phyloP scores from a whole-genome alignment of 1,140 invertebrate species.

The Amphibalanus amphitrite region DNA sequence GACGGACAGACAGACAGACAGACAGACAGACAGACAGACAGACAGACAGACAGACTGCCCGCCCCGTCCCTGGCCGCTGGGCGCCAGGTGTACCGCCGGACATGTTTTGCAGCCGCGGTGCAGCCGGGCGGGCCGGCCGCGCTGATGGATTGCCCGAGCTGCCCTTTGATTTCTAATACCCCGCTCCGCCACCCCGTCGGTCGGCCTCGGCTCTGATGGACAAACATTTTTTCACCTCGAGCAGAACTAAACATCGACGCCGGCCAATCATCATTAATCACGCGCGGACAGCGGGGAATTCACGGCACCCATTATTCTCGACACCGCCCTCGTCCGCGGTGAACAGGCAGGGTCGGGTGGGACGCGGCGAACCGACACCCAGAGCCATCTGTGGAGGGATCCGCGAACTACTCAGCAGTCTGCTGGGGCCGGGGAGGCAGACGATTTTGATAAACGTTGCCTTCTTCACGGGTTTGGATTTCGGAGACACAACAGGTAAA shows the following conservation, averaged over 20 bases:
- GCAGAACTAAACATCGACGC: background rate
- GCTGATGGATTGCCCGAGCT: background rate
- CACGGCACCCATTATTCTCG: background rate
- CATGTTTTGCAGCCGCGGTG: background rate
- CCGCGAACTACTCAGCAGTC: background rate
- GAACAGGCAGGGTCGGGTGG: no score
- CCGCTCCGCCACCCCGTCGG: no score
- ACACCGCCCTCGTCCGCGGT: no score
- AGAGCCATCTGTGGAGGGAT: background rate
- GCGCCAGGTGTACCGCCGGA: background rate
- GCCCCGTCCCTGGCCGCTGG: no score
- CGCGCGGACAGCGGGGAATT: background rate
- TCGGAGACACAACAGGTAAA: no score
- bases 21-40: no score
- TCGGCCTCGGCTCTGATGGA: background rate
- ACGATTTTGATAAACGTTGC: no score
- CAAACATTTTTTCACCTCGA: conserved; percentile 1
- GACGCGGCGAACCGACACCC: background rate
- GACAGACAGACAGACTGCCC: no score
- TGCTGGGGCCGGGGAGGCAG: no score
- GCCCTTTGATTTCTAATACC: background rate
- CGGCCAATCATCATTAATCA: background rate
- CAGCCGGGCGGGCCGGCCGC: background rate
- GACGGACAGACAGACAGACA: no score
- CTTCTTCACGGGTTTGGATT: no score